Conservation (phyloP, 2,113 vertebrate genomes). For the Rhinogobius similis region DNA sequence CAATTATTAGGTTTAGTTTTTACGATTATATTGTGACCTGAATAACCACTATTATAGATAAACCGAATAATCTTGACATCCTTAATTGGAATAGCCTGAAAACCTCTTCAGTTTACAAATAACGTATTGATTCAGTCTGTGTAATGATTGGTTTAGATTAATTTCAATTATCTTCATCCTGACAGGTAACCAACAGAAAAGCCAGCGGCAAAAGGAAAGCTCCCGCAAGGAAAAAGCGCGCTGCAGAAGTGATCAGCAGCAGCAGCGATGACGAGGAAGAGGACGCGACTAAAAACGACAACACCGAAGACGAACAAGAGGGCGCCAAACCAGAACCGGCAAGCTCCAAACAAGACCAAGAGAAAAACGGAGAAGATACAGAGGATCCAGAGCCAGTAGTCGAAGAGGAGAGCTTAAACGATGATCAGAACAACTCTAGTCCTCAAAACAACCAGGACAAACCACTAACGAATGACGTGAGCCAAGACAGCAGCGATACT, state of each 20-base stretch:
- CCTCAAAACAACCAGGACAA: slow-evolving; percentile 13
- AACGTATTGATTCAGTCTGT: neutral
- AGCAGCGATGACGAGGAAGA: slow-evolving; percentile 54
- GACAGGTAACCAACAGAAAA: slow-evolving; percentile 74
- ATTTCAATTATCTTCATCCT: neutral
- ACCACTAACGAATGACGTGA: slow-evolving; percentile 21
- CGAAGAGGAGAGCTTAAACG: slow-evolving; percentile 26
- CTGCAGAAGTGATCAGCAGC: slow-evolving; percentile 69
- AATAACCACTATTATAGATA: too few species aligned
- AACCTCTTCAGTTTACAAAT: too few species aligned
- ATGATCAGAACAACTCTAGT: slow-evolving; percentile 35
- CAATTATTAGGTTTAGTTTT: too few species aligned
- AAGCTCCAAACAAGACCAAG: slow-evolving; percentile 32
- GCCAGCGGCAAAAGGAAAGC: slow-evolving; percentile 83
- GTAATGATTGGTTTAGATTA: neutral
- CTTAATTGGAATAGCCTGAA: too few species aligned
- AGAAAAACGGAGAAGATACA: slow-evolving; percentile 29
- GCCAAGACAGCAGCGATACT: slow-evolving; percentile 33
- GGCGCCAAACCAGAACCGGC: slow-evolving; percentile 33
- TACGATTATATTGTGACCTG: too few species aligned
- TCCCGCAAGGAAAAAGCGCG: slow-evolving; percentile 65
- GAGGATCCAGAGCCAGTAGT: slow-evolving; percentile 35
- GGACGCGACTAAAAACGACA: slow-evolving; percentile 7
- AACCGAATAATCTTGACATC: too few species aligned
- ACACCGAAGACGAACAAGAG: slow-evolving; percentile 24